A percentile compares a stretch with the other conserved stretches of the same genome.
Evolutionary conservation across 1,140 invertebrate genomes (phyloP).

Genomic region (Trichogramma pretiosum): DNA sequence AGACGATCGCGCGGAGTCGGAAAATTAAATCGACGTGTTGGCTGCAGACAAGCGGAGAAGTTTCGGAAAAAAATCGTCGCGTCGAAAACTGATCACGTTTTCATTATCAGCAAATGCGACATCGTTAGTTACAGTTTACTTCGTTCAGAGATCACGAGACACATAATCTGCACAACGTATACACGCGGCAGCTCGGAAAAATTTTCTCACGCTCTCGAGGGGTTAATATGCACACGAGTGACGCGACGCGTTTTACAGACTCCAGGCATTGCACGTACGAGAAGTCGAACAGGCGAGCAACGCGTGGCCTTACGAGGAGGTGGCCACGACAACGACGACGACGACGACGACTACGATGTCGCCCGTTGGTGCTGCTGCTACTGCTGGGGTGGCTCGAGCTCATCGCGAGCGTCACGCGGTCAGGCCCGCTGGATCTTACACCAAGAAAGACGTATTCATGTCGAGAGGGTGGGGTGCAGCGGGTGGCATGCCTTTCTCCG

Average conservation of each 20-base stretch:
- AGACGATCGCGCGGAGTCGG: too few relatives aligned
- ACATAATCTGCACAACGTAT: neutral
- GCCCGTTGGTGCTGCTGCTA: neutral
- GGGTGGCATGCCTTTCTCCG: conserved; percentile 46
- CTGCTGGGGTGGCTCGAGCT: neutral
- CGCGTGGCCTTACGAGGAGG: neutral
- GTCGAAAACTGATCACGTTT: too few relatives aligned
- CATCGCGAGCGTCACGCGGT: neutral
- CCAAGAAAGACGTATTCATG: conserved; percentile 32
- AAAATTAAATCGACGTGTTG: too few relatives aligned
- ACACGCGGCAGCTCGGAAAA: neutral
- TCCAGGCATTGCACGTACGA: neutral
- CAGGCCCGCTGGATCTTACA: conserved; percentile 1
- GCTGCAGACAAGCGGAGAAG: too few relatives aligned
- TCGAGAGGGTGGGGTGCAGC: conserved; percentile 41
- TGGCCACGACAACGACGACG: neutral
- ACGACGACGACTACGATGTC: neutral
- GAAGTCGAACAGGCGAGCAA: neutral
- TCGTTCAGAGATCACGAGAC: neutral
- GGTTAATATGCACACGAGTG: too few relatives aligned
- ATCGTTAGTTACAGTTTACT: too few relatives aligned
- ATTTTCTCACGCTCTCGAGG: too few relatives aligned
- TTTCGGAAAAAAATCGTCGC: too few relatives aligned
- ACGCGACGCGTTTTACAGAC: neutral
- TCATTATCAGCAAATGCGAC: too few relatives aligned